Percentiles rank a stretch among this genome's conserved stretches.
Evolutionary conservation across 2,888 invertebrate species (phyloP).

Genomic region (Arrhopalites spinosus): DNA sequence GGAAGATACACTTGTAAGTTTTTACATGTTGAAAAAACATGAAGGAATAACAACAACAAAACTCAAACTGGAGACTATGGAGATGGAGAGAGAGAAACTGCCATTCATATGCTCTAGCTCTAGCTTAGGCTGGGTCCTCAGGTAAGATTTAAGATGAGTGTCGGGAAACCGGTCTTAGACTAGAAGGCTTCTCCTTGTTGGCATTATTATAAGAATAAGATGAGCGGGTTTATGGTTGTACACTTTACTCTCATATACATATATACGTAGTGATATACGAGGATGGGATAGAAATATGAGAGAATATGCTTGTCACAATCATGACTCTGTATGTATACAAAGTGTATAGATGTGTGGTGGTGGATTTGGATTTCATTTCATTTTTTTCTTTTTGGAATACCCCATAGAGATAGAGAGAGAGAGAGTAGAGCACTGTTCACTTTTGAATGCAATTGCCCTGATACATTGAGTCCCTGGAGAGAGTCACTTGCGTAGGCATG

Average conservation of each 20-base stretch:
- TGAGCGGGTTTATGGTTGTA: not conserved
- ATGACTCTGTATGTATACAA: not conserved
- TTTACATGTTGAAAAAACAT: not conserved
- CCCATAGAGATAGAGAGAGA: not conserved
- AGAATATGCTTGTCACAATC: not conserved
- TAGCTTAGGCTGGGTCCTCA: conserved; percentile 26
- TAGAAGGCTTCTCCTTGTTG: conserved; percentile 10
- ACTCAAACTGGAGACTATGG: conserved; percentile 4
- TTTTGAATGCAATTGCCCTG: not conserved
- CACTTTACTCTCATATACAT: not conserved
- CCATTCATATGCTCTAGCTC: not conserved
- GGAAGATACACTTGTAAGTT: too few relatives aligned
- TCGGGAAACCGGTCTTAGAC: conserved; percentile 31
- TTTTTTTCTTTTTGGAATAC: not conserved
- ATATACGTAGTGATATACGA: not conserved
- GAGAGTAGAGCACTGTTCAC: too few relatives aligned
- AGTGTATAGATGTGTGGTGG: not conserved
- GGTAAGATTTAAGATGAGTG: conserved; percentile 32
- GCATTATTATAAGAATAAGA: not conserved
- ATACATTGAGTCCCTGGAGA: conserved; percentile 14
- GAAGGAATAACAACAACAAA: not conserved
- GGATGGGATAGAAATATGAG: not conserved
- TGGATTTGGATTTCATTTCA: not conserved
- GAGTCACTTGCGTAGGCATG: conserved; percentile 1
- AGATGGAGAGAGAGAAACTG: not conserved